Evolutionary conservation across 1,140 invertebrate species (phyloP), one percentile per base, ranked within the genome.

Genomic region (Ceratosolen fusciceps): DNA sequence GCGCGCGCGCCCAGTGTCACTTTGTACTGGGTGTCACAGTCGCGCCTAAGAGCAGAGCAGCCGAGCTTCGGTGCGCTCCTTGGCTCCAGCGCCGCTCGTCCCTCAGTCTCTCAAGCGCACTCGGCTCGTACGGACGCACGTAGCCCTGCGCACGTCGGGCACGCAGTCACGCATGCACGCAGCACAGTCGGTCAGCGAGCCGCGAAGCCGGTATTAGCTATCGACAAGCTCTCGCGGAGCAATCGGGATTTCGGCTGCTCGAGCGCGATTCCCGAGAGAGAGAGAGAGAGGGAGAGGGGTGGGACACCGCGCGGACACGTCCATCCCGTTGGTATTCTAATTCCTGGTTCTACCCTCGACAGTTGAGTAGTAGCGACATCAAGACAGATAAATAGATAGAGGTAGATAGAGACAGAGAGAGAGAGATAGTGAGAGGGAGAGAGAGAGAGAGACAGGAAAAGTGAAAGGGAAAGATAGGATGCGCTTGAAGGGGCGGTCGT

Each of bases 1-100:
- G 71, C 70, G 60, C 73, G 75, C 77, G 71, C 56, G 49, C 65
- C 79, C 86, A 85, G 87, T 89, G 85, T 87, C 85, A 89, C 85
- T 88, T 84, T 67, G 87, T 85, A 85, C 86, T 87, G 87, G 87
- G 86, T 87, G 86, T 87, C 87, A 86, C 86, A 87, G 80, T 84
- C 74, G 79, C 83, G 58, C 34, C 49, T 47, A 34, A 56, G 60
- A 76, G 74, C 60, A 68, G 14, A 34, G 60, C 73, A 26, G 37
- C 34, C 62, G 62, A n/a, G 62, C 24, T 31, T 39, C 24, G 67
- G 24, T 8, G 31, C 39, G 67, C n/a, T 68, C 67, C 67, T 47
- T 31, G 67, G 39, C 67, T 68, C 24, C 37, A 62, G 72, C 43
- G 47, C 68, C 39, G n/a, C 16, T 24, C 56, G 56, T 60, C 24